phyloP scores from a whole-genome alignment of 2,113 vertebrate genomes.

The Mionectes macconnelli region DNA sequence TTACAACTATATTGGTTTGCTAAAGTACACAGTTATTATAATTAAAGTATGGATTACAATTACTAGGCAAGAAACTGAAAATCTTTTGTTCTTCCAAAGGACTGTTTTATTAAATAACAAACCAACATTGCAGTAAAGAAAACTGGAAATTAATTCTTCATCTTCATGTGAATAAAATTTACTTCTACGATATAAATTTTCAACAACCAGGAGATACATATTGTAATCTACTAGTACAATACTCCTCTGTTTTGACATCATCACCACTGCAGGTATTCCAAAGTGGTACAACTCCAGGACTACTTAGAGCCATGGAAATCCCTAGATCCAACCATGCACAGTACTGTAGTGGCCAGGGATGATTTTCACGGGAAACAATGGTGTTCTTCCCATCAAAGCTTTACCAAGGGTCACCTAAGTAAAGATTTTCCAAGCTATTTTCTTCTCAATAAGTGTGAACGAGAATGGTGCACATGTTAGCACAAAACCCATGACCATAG shows the following conservation, averaged over 20 bases:
- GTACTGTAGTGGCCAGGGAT: background rate
- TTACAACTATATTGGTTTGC: background rate
- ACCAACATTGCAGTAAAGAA: background rate
- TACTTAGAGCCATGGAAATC: background rate
- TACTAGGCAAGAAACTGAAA: background rate
- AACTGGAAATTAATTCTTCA: background rate
- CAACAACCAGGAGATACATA: background rate
- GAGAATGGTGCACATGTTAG: background rate
- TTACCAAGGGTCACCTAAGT: background rate
- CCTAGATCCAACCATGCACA: background rate
- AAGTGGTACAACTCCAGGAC: background rate
- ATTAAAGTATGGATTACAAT: background rate
- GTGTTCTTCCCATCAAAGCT: background rate
- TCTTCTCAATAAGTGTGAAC: background rate
- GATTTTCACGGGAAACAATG: background rate
- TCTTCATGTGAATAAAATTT: background rate
- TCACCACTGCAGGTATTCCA: background rate
- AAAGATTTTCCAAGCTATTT: background rate
- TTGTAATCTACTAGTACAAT: background rate
- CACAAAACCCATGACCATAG: background rate
- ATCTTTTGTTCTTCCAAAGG: background rate
- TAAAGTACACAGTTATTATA: background rate
- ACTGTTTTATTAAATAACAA: background rate
- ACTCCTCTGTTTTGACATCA: background rate
- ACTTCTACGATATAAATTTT: background rate